Evolutionary conservation across 2,113 vertebrate species (phyloP), one percentile per base, ranked within the genome.

Genomic region (Phalacrocorax carbo): DNA sequence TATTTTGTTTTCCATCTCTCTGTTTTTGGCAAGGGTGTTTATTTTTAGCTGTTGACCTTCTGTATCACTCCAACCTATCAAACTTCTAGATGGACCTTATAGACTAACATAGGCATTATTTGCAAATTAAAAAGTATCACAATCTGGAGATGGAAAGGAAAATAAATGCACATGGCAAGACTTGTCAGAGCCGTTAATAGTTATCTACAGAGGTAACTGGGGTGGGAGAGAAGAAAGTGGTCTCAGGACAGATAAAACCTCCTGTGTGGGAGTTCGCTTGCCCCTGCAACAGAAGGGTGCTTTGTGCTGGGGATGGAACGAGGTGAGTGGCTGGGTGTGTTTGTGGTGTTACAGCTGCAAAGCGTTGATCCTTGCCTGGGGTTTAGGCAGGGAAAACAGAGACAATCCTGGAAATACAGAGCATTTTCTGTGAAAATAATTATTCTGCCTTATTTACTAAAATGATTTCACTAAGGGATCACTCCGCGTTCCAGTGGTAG

Each of bases 271-370:
- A 46, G 4, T 68, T 82, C 40, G 2, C 30, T 38, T 77, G 29
- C 15, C 25, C 1, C 12, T 40, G 49, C 7, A 11, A 25, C 5
- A 0, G 3, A 55, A 15, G 4, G 6, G 2, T 42, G 11, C 5
- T 36, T 88, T 75, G 11, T 77, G 26, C 21, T 77, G 27, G 15
- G 22, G 18, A 30, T 10, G 13, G n/a, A 64, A 62, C 4, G 8
- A 26, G 40, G 2, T 60, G 38, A 75, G 25, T 34, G 20, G 15
- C n/a, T 49, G 49, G 1, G 9, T 72, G 12, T 36, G 11, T 82
- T 90, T 40, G 40, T 34, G 36, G 36, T 52, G 15, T 71, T 57
- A n/a, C 20, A 70, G 4, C 26, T 71, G 72, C 19, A 32, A 27
- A 51, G 11, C 20, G 11, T 40, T 61, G 65, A 46, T 55, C 20